These are phyloP conservation scores for Blastobasis adustella DNA, from an alignment of 2,888 invertebrate species.

Conservation along the genomic window DNA sequence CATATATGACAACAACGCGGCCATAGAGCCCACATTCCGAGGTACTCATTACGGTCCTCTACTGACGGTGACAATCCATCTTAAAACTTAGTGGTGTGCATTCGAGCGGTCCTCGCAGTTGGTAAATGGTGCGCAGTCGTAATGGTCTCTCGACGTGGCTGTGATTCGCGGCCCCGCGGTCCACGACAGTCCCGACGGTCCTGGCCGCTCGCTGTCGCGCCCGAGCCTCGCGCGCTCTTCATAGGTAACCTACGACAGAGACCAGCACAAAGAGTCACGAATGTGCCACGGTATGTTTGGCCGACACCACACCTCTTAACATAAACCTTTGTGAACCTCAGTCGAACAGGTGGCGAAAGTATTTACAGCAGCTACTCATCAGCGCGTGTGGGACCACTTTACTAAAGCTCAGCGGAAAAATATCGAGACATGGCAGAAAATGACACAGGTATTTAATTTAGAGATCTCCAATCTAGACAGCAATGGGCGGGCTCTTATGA, in stretches of 20 bases:
- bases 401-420: slow-evolving; percentile 99
- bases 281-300: slow-evolving; percentile 57
- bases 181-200: slow-evolving; percentile 22
- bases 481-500: too few species aligned
- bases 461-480: neutral
- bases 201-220: slow-evolving; percentile 21
- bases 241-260: neutral
- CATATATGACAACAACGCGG: too few species aligned
- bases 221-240: slow-evolving; percentile 23
- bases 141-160: slow-evolving; percentile 20
- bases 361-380: slow-evolving; percentile 95
- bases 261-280: slow-evolving; percentile 15
- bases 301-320: slow-evolving; percentile 45
- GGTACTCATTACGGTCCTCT: too few species aligned
- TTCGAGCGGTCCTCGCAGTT: too few species aligned
- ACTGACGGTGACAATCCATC: too few species aligned
- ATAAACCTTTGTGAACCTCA: slow-evolving; percentile 76
- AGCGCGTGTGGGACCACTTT: slow-evolving; percentile 99
- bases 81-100: too few species aligned
- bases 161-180: slow-evolving; percentile 16
- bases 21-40: too few species aligned
- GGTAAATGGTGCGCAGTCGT: neutral
- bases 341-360: slow-evolving; percentile 99
- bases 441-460: slow-evolving; percentile 83
- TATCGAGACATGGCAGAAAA: slow-evolving; percentile 98